A percentile compares a stretch with the other conserved stretches of the same genome.
These are phyloP conservation scores for Branchipolynoe longqiensis DNA, from an alignment of 2,888 invertebrate species.

Conservation along the genomic window DNA sequence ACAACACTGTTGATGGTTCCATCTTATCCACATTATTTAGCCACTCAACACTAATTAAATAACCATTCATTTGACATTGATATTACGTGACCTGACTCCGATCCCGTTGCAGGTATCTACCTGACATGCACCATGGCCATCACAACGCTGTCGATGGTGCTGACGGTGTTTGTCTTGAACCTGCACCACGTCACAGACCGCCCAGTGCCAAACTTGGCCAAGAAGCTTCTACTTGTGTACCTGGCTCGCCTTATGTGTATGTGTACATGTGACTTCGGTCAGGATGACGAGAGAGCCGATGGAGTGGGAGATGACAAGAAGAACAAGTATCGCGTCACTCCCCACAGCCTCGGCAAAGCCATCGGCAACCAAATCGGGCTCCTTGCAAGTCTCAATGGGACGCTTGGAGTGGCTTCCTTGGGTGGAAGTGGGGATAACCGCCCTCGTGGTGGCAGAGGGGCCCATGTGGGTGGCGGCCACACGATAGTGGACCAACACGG, in stretches of 20 bases:
- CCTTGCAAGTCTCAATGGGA: conserved; percentile 62
- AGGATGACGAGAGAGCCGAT: neutral
- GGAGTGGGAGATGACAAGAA: conserved; percentile 7
- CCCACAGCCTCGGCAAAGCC: conserved; percentile 61
- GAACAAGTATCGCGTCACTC: conserved; percentile 60
- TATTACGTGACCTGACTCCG: neutral
- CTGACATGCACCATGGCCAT: conserved; percentile 71
- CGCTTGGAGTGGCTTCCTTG: conserved; percentile 1
- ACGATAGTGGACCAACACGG: conserved; percentile 40
- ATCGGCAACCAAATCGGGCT: conserved; percentile 64
- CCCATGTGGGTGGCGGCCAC: neutral
- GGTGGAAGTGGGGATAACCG: neutral
- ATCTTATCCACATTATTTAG: no score
- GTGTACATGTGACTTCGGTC: conserved; percentile 61
- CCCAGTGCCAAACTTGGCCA: conserved; percentile 69
- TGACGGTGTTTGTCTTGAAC: conserved; percentile 71
- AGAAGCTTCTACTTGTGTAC: conserved; percentile 67
- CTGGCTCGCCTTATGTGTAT: conserved; percentile 69
- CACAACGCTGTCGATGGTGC: conserved; percentile 70
- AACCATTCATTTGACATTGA: no score
- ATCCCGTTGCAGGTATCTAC: conserved; percentile 69
- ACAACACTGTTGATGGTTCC: no score
- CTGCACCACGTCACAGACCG: conserved; percentile 70
- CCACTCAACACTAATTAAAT: no score
- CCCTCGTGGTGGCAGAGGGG: conserved; percentile 5